phyloP scores from a whole-genome alignment of 1,140 invertebrate species.

The Platyura marginata region DNA sequence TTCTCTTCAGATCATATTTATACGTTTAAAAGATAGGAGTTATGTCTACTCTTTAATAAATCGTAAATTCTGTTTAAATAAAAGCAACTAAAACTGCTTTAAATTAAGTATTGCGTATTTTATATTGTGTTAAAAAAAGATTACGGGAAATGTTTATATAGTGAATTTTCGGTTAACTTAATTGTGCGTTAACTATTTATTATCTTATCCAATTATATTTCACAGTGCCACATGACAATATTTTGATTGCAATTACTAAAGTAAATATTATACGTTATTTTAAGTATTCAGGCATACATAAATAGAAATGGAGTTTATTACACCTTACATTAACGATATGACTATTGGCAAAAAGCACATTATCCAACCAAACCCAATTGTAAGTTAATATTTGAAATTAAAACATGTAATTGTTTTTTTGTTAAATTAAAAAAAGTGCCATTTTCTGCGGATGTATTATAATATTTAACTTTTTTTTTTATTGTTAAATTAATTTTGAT shows the following conservation, averaged over 20 bases:
- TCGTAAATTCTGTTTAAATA: no score
- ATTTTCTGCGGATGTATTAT: background rate
- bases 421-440: background rate
- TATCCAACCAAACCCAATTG: background rate
- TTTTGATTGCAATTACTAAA: background rate
- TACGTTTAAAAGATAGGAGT: no score
- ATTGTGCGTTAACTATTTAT: no score
- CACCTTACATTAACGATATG: background rate
- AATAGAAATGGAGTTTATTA: background rate
- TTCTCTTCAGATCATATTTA: no score
- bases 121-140: background rate
- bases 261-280: background rate
- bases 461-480: background rate
- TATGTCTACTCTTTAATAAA: no score
- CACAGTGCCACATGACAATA: background rate
- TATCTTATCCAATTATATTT: no score
- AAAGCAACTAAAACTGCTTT: no score
- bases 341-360: background rate
- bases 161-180: no score
- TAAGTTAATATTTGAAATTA: background rate
- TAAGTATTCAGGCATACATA: background rate
- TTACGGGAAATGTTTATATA: background rate
- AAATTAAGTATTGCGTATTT: no score
- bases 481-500: no score
- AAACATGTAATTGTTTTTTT: background rate